Evolutionary conservation across 1,140 invertebrate species (phyloP).

Genomic region (Leptopilina clavipes): DNA sequence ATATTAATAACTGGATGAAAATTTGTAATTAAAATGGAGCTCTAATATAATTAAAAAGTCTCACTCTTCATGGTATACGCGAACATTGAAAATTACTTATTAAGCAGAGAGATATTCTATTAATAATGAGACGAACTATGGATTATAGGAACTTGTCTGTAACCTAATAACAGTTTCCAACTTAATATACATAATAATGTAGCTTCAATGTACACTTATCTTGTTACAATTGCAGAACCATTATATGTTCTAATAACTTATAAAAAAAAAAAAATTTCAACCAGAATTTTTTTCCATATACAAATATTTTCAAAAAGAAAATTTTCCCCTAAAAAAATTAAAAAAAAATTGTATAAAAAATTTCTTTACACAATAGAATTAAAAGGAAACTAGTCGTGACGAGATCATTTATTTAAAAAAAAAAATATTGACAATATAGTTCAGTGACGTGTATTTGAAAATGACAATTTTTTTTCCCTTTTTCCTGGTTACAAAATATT

Average conservation of each 20-base stretch:
- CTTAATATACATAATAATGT: slow-evolving; percentile 19
- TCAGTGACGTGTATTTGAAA: neutral
- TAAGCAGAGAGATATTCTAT: neutral
- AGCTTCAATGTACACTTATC: neutral
- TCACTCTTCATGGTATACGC: neutral
- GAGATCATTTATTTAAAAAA: neutral
- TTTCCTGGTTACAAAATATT: neutral
- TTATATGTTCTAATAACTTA: slow-evolving; percentile 1
- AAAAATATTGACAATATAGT: neutral
- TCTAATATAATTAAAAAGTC: neutral
- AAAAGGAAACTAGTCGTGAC: neutral
- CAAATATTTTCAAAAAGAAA: neutral
- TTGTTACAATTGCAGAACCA: neutral
- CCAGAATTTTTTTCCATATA: too few species aligned
- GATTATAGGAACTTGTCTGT: slow-evolving; percentile 10
- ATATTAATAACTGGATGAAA: neutral
- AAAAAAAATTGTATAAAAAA: too few species aligned
- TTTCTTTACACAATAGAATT: too few species aligned
- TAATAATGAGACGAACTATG: slow-evolving; percentile 8
- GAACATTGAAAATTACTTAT: neutral
- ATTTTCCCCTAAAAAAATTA: neutral
- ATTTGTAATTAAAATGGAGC: neutral
- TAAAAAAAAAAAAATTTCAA: neutral
- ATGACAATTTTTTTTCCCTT: neutral
- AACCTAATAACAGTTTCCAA: slow-evolving; percentile 23